phyloP scores from a whole-genome alignment of 2,888 invertebrate species.

The Plebejus argus region DNA sequence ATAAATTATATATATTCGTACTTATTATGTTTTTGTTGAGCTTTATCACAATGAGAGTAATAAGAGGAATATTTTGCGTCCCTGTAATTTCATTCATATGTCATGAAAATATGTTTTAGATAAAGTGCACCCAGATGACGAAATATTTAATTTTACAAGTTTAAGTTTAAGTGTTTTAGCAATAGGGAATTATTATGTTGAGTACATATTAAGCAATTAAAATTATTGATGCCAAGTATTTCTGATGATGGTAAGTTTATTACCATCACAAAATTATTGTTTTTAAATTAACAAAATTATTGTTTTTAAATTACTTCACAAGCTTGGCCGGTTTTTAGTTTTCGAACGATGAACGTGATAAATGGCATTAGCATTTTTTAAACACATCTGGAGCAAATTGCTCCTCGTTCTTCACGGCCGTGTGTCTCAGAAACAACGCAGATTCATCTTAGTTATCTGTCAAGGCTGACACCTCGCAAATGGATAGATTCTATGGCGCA shows the following conservation, averaged over 20 bases:
- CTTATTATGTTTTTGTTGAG: not conserved
- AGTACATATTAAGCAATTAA: not conserved
- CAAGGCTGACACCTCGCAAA: constrained; percentile 43
- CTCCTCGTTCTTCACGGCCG: constrained; percentile 24
- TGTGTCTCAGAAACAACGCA: constrained; percentile 35
- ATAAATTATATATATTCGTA: not conserved
- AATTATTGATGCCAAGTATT: not conserved
- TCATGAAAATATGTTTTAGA: constrained; percentile 2
- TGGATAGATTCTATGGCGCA: constrained; percentile 39
- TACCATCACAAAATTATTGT: too few species aligned
- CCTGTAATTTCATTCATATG: not conserved
- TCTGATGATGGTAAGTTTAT: too few species aligned
- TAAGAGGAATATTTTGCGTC: too few species aligned
- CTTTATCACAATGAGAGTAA: too few species aligned
- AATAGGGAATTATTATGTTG: not conserved
- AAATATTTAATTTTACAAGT: not conserved
- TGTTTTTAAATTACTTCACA: not conserved
- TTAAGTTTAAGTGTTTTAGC: not conserved
- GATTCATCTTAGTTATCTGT: constrained; percentile 44
- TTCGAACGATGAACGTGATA: not conserved
- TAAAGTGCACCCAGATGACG: not conserved
- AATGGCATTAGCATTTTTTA: not conserved
- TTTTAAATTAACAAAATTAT: not conserved
- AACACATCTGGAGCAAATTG: not conserved
- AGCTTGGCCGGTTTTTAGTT: not conserved